Conservation (phyloP, 1,140 invertebrate genomes). For the Dendroctonus ponderosae region DNA sequence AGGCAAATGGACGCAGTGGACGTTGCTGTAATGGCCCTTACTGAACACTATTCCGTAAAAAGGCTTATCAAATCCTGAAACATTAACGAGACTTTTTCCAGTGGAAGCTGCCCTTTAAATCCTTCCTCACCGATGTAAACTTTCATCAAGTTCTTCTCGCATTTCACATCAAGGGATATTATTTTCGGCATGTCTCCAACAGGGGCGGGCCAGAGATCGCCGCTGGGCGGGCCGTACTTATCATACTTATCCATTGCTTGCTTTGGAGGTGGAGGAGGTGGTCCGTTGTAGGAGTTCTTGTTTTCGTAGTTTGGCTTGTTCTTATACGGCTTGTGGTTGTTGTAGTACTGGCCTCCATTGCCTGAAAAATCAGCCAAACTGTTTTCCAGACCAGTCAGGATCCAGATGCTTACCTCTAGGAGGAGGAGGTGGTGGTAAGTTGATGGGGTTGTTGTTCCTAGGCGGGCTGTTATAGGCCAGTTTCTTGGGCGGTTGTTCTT, state of each 20-base stretch:
- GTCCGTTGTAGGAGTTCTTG: constrained; percentile 65
- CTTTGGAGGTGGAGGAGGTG: constrained; percentile 60
- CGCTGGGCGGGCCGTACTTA: constrained; percentile 46
- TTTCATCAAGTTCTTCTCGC: constrained; percentile 91
- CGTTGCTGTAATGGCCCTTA: constrained; percentile 88
- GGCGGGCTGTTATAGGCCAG: constrained; percentile 56
- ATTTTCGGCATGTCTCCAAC: constrained; percentile 88
- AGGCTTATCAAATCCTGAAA: constrained; percentile 78
- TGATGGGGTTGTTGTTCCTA: constrained; percentile 37
- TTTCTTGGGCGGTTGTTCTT: constrained; percentile 55
- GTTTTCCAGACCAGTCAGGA: too few species aligned
- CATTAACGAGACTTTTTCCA: neutral
- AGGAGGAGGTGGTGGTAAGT: constrained; percentile 45
- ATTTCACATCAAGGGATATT: constrained; percentile 86
- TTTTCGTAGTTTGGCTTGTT: constrained; percentile 45
- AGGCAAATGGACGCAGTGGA: constrained; percentile 87
- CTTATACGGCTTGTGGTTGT: constrained; percentile 51
- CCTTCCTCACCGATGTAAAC: constrained; percentile 66
- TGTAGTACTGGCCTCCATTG: constrained; percentile 38
- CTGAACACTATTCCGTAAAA: constrained; percentile 94
- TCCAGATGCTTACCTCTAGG: constrained; percentile 11
- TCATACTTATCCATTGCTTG: constrained; percentile 61
- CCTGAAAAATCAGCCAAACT: constrained; percentile 17
- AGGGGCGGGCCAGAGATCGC: constrained; percentile 76
- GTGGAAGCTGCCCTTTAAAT: neutral